phyloP scores from a whole-genome alignment of 2,797 vertebrate genomes.

The Florisuga fusca region DNA sequence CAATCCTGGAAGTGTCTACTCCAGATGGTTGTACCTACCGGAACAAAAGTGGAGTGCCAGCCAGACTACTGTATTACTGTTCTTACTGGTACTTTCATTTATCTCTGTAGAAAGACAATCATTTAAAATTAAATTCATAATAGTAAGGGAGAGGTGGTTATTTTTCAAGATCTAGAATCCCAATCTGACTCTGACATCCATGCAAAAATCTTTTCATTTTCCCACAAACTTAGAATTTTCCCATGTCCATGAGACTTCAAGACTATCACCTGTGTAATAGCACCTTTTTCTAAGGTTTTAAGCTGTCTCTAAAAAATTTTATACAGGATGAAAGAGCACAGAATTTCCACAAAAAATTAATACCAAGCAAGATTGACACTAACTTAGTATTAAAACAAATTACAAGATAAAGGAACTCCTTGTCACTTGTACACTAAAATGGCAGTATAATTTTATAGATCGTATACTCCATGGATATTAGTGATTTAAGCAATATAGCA shows the following conservation, averaged over 20 bases:
- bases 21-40: slow-evolving; percentile 53
- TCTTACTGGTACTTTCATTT: slow-evolving; percentile 33
- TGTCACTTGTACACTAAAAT: background rate
- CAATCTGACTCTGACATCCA: background rate
- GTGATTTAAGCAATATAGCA: background rate
- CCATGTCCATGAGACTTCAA: background rate
- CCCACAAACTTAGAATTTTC: background rate
- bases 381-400: background rate
- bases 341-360: background rate
- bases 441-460: background rate
- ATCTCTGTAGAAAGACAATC: slow-evolving; percentile 27
- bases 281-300: background rate
- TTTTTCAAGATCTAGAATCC: background rate
- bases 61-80: slow-evolving; percentile 14
- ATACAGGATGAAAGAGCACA: background rate
- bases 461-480: background rate
- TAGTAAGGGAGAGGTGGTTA: background rate
- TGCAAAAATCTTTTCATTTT: background rate
- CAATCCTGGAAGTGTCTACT: slow-evolving; percentile 70
- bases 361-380: background rate
- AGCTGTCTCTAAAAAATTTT: background rate
- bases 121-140: slow-evolving; percentile 39
- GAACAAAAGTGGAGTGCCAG: slow-evolving; percentile 38
- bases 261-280: background rate
- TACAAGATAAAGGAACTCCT: background rate